These are phyloP conservation scores for Latrodectus geometricus DNA, from an alignment of 1,140 invertebrate genomes.

Conservation along the genomic window DNA sequence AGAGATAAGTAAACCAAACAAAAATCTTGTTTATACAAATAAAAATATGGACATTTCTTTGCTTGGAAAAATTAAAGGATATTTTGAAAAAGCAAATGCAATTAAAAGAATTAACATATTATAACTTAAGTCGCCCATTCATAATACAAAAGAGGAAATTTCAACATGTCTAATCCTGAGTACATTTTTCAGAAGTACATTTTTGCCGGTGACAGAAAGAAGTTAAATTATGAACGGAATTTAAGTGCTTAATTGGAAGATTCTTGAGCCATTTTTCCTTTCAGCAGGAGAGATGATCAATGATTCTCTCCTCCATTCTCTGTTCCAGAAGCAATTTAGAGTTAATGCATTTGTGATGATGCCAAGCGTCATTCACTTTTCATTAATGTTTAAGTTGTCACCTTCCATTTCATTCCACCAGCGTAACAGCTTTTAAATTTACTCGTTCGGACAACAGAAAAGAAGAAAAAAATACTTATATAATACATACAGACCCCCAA, in stretches of 20 bases:
- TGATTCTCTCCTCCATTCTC: conserved; percentile 6
- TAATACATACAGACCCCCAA: neutral
- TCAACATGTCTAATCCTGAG: too few species aligned
- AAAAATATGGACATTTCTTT: too few species aligned
- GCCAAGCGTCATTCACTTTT: conserved; percentile 52
- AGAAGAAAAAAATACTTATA: conserved; percentile 9
- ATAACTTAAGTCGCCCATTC: too few species aligned
- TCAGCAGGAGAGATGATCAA: conserved; percentile 16
- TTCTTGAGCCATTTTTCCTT: conserved; percentile 5
- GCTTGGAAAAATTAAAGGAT: too few species aligned
- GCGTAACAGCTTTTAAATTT: conserved; percentile 53
- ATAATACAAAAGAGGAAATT: too few species aligned
- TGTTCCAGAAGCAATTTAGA: conserved; percentile 47
- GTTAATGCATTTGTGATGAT: conserved; percentile 60
- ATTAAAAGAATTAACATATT: too few species aligned
- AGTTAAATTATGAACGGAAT: neutral
- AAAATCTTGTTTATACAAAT: too few species aligned
- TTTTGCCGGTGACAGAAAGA: too few species aligned
- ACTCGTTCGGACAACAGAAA: neutral
- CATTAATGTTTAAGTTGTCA: conserved; percentile 52
- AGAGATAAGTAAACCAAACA: too few species aligned
- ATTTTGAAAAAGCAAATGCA: too few species aligned
- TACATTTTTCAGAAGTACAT: too few species aligned
- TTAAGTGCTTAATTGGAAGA: conserved; percentile 17
- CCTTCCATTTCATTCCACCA: conserved; percentile 24